Conservation (phyloP, 2,113 vertebrate genomes). For the Panthera uncia region DNA sequence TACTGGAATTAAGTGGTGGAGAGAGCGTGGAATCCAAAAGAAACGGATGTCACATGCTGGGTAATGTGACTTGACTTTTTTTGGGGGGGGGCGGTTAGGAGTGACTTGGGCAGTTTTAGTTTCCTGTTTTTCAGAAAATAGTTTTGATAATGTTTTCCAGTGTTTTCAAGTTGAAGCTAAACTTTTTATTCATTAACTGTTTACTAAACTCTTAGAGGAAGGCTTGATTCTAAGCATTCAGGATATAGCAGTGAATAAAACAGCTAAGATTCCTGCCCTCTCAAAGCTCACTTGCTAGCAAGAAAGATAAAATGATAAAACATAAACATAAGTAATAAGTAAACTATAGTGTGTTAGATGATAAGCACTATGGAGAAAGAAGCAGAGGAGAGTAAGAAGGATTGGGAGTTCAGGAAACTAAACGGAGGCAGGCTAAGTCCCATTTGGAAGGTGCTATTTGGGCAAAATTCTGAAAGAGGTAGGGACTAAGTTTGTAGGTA, state of each 20-base stretch:
- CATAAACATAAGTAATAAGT: background rate
- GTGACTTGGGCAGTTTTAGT: background rate
- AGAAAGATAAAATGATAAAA: background rate
- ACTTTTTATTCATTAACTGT: background rate
- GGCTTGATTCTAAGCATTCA: background rate
- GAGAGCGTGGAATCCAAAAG: background rate
- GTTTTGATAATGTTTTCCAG: background rate
- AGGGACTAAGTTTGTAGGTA: background rate
- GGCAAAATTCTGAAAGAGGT: background rate
- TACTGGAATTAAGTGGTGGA: background rate
- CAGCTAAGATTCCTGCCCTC: background rate
- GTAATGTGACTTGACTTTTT: background rate
- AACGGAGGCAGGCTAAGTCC: background rate
- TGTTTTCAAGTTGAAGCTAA: background rate
- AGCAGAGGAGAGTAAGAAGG: background rate
- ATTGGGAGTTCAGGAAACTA: background rate
- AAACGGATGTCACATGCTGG: background rate
- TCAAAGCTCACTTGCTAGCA: background rate
- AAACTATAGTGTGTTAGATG: background rate
- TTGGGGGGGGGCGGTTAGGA: background rate
- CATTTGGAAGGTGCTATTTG: background rate
- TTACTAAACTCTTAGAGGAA: background rate
- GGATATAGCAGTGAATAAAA: background rate
- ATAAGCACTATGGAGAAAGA: background rate
- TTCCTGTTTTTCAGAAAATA: background rate